Base-by-base conservation (phyloP, 1,140 invertebrate genomes). In the Dendroctonus ponderosae region DNA sequence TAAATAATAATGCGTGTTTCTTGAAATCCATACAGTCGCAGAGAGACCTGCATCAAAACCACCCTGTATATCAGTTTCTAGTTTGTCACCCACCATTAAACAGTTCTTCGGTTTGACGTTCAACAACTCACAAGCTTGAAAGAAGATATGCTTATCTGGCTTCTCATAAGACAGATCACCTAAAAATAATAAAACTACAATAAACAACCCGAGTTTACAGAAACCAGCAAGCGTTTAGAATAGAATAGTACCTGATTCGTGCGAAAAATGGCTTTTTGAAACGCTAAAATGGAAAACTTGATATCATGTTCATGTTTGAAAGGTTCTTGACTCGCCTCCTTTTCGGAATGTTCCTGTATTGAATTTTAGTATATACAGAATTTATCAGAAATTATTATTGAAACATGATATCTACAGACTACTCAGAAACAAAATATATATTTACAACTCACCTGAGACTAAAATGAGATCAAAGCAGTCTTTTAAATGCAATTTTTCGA, bases 41-140 rank as follows among this genome's bases (percentile, higher is more conserved):
- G 84, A 87, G 50, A 93, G 76, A 68, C 87, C 85, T 26, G 91
- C 89, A 78, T 89, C 79, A 69, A 87, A 87, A 39, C 89, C 91
- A 51, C 91, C 91, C 84, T 83, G 82, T 68, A 94, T 93, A 79
- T 93, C 92, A 7, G 91, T 92, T 77, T 93, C 89, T 65, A 93
- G 76, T 76, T 91, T 92, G 74, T 93, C 92, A 7, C 91, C 91
- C 71, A 94, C 87, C 90, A 94, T 93, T 68, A 91, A 84, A 79
- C 90, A 93, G 70, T 86, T 84, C 12, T 83, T 76, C 0, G 91
- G 86, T 70, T 85, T 80, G 7, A 93, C 88, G 63, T 85, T 82
- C 42, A 93, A 83, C 71, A 82, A 83, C 72, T 87, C 84, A 80
- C 89, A 93, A 6, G 91, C 91, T 68, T 89, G 85, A 58, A 86